phyloP scores from a whole-genome alignment of 2,888 invertebrate species.

The Phasia obesa region DNA sequence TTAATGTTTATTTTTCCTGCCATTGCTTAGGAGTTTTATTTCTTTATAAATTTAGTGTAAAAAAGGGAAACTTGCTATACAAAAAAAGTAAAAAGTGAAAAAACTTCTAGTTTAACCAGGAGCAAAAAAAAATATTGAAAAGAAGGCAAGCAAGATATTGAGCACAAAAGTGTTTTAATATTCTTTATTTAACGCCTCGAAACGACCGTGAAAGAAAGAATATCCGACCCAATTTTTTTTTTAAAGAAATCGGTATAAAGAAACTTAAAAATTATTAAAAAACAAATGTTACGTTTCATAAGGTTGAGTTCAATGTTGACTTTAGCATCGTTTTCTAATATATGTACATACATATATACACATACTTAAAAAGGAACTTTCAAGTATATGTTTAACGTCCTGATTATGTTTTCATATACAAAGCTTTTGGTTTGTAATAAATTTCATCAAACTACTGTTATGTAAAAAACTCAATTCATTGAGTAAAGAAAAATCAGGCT shows the following conservation, averaged over 20 bases:
- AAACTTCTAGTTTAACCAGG: constrained; percentile 27
- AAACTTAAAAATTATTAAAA: not conserved
- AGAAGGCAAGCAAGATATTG: not conserved
- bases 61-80: constrained; percentile 14
- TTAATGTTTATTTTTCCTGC: constrained; percentile 30
- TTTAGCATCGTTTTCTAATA: not conserved
- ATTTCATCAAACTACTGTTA: too few relatives aligned
- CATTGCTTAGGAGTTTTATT: constrained; percentile 56
- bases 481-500: too few relatives aligned
- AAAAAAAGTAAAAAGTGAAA: constrained; percentile 5
- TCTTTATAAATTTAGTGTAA: constrained; percentile 35
- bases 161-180: constrained; percentile 63
- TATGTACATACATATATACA: too few relatives aligned
- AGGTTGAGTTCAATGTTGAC: not conserved
- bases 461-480: too few relatives aligned
- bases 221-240: constrained; percentile 22
- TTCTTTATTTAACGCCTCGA: constrained; percentile 57
- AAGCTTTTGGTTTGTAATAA: too few relatives aligned
- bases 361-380: too few relatives aligned
- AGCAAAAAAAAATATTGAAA: constrained; percentile 29
- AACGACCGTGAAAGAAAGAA: constrained; percentile 33
- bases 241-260: not conserved
- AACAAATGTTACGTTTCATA: not conserved
- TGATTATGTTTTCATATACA: too few relatives aligned
- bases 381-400: too few relatives aligned